Base-by-base conservation (phyloP, 2,888 invertebrate genomes). In the Mactromeris polynyma region DNA sequence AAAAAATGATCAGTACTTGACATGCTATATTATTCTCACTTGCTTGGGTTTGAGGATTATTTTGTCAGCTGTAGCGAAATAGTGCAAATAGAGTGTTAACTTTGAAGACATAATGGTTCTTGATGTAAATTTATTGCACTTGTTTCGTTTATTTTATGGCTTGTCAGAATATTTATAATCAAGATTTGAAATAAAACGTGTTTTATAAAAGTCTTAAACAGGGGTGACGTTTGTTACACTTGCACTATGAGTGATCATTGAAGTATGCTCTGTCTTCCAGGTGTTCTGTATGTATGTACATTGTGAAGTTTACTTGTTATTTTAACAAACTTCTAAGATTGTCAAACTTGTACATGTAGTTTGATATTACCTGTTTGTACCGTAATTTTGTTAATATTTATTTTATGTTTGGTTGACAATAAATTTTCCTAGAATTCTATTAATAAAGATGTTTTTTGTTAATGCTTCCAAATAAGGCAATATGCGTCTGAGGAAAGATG, bases 361-460 rank as follows among this genome's bases (percentile, higher is more conserved):
- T 46, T 46, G 46, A 46, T 46, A 17, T 46, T 46, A 3, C n/a
- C n/a, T 26, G 26, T 26, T 26, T 64, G 58, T 64, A 64, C 26
- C n/a, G 6, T 26, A 7, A 26, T 64, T n/a, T 26, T 64, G 58
- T 64, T 26, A 64, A 26, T 64, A 64, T 64, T 64, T 64, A 64
- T 64, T 64, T 64, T 64, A 26, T 64, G 58, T 64, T 64, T 64
- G 26, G 26, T 64, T 26, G 58, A 64, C 58, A 64, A 64, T 64
- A 64, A 64, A 64, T 26, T 64, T 64, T 64, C 58, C 26, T 64
- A 26, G 9, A 26, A 64, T 26, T 64, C 0, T 64, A n/a, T 64
- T 64, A 6, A 26, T 64, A 64, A 64, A 64, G 21, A 64, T 64
- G n/a, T 64, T 64, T 64, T 64, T 64, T 26, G 26, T 64, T 1